phyloP scores from a whole-genome alignment of 2,888 invertebrate species.

The Ormyrus labotus region DNA sequence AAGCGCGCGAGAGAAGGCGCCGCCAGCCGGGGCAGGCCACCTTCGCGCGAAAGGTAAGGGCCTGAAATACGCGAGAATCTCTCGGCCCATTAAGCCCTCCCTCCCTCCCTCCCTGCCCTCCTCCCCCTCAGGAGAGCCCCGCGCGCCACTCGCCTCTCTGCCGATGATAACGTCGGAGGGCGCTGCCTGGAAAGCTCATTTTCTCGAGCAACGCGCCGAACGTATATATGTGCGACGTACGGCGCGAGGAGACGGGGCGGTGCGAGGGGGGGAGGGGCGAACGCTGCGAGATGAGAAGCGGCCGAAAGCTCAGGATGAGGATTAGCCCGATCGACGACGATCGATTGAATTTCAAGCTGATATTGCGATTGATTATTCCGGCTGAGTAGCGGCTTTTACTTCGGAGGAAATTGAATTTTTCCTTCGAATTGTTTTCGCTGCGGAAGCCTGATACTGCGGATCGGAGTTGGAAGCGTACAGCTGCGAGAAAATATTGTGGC shows the following conservation, averaged over 20 bases:
- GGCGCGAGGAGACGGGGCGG: neutral
- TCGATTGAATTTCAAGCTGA: constrained; percentile 53
- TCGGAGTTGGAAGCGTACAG: too few relatives aligned
- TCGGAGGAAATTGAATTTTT: constrained; percentile 12
- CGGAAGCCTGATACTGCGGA: too few relatives aligned
- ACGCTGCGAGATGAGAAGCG: constrained; percentile 9
- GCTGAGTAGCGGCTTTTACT: constrained; percentile 12
- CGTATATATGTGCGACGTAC: neutral
- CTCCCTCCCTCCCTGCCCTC: constrained; percentile 1
- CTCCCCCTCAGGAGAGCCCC: neutral
- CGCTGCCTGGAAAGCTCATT: constrained; percentile 51
- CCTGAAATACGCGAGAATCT: constrained; percentile 69
- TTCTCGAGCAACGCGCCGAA: constrained; percentile 40
- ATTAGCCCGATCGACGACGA: constrained; percentile 56
- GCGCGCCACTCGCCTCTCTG: too few relatives aligned
- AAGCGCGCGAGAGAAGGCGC: neutral
- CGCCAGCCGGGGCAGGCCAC: constrained; percentile 35
- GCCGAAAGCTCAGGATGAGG: constrained; percentile 39
- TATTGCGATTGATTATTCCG: constrained; percentile 53
- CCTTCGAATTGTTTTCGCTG: neutral
- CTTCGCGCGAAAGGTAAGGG: constrained; percentile 60
- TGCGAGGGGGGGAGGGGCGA: too few relatives aligned
- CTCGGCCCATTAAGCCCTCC: constrained; percentile 68
- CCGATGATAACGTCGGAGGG: constrained; percentile 59
- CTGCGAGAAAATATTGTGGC: too few relatives aligned